Evolutionary conservation across 1,140 invertebrate genomes (phyloP), one percentile per base, ranked within the genome.

Genomic region (Venustaconcha ellipsiformis): DNA sequence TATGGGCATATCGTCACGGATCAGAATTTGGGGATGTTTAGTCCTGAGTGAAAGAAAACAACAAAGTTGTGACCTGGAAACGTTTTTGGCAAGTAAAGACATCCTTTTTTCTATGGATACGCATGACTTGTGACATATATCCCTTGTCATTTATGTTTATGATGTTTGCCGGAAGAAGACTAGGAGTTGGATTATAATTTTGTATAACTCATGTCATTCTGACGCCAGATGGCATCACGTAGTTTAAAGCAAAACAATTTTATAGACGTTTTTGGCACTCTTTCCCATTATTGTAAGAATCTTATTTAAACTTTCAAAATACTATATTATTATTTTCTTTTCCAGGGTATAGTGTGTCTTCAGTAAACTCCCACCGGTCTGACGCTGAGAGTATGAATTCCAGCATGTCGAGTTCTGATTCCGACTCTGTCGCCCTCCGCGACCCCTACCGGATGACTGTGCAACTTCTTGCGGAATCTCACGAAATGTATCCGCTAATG

Each of bases 341-440:
- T 78, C 59, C 75, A 83, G 81, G 79, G 14, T 79, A 79, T 69
- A 83, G 81, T 62, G 69, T 83, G 30, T 80, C 81, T 0, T 83
- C 81, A 2, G 20, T 80, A 20, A 75, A 77, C 48, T 83, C 81
- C 5, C 75, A 80, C 66, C 71, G 81, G 55, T 80, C 75, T 30
- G 75, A 82, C 62, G 72, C 58, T 14, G 81, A 76, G 23, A 79
- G 79, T 18, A 76, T 78, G 58, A 77, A 77, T 67, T 78, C 78
- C 2, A 80, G 81, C 75, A 63, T 78, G 15, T 75, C 78, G 26
- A 79, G 74, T 62, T 83, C 81, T 5, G 81, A 83, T 30, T 80
- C 74, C n/a, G 81, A 83, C 63, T 74, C 74, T 37, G 68, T 79
- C 18, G 80, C 80, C 79, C 55, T 80, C 15, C 79, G 77, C 26